phyloP scores from a whole-genome alignment of 2,888 invertebrate species.

The Dicranocentrus wangi region DNA sequence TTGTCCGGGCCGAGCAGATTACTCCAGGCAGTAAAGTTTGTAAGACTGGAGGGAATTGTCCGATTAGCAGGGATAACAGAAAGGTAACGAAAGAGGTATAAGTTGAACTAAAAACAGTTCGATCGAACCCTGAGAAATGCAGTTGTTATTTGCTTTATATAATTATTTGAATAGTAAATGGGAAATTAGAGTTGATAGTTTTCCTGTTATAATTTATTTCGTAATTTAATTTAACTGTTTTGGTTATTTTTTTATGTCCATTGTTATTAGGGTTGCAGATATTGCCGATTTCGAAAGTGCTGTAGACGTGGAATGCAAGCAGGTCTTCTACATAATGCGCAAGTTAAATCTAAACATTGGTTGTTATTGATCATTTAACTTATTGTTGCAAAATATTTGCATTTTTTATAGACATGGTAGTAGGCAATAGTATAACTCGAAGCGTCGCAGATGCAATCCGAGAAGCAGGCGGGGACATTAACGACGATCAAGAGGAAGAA shows the following conservation, averaged over 20 bases:
- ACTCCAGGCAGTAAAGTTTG: background rate
- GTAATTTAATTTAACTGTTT: too few species aligned
- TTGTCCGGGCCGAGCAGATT: background rate
- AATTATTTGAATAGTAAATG: too few species aligned
- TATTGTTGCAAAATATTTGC: background rate
- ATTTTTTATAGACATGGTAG: background rate
- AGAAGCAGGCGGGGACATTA: background rate
- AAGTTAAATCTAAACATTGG: background rate
- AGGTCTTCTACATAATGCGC: background rate
- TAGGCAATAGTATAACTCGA: background rate
- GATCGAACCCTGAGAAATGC: too few species aligned
- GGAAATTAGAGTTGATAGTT: too few species aligned
- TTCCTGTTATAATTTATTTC: too few species aligned
- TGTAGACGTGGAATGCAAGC: background rate
- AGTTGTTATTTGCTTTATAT: too few species aligned
- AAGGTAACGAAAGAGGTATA: too few species aligned
- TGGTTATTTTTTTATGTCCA: too few species aligned
- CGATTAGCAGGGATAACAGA: background rate
- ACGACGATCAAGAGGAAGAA: background rate
- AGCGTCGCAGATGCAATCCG: background rate
- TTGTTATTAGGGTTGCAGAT: too few species aligned
- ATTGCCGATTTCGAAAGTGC: background rate
- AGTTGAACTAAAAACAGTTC: too few species aligned
- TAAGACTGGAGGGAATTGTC: background rate
- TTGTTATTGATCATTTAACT: too few species aligned